Conservation (phyloP, 2,113 vertebrate genomes). For the Dromaius novaehollandiae region DNA sequence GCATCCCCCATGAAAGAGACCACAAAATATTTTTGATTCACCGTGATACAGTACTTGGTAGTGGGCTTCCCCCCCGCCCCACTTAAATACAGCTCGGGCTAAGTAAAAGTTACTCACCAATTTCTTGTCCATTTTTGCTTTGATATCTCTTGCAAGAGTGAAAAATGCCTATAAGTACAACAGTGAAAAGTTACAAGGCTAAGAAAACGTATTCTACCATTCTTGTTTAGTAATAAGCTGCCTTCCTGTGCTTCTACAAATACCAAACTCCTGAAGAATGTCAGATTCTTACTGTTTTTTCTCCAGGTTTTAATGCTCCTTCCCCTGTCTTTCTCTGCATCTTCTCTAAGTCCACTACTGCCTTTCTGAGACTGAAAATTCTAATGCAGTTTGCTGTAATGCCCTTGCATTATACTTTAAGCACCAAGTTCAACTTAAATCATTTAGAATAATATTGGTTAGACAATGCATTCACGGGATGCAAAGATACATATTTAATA, state of each 20-base stretch:
- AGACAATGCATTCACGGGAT: fast-evolving
- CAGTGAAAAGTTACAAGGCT: neutral
- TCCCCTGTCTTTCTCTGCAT: neutral
- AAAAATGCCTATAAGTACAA: constrained; percentile 86
- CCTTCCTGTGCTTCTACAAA: fast-evolving
- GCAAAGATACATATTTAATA: fast-evolving
- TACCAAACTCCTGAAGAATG: fast-evolving
- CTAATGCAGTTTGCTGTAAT: neutral
- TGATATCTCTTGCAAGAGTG: constrained; percentile 98
- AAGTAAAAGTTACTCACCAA: constrained; percentile 82
- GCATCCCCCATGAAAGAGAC: neutral
- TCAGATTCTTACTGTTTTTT: neutral
- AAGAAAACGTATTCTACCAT: neutral
- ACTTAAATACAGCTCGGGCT: fast-evolving
- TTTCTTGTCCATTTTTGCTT: constrained; percentile 99
- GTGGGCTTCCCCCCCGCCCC: neutral
- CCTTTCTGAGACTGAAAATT: neutral
- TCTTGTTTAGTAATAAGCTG: neutral
- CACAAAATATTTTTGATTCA: fast-evolving
- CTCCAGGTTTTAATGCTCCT: neutral
- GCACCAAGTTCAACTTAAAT: neutral
- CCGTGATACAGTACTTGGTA: neutral
- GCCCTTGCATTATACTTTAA: fast-evolving
- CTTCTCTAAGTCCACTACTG: neutral
- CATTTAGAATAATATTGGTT: fast-evolving